These are phyloP conservation scores for Vulpes ferrilata DNA, from an alignment of 2,113 vertebrate genomes.

Conservation along the genomic window DNA sequence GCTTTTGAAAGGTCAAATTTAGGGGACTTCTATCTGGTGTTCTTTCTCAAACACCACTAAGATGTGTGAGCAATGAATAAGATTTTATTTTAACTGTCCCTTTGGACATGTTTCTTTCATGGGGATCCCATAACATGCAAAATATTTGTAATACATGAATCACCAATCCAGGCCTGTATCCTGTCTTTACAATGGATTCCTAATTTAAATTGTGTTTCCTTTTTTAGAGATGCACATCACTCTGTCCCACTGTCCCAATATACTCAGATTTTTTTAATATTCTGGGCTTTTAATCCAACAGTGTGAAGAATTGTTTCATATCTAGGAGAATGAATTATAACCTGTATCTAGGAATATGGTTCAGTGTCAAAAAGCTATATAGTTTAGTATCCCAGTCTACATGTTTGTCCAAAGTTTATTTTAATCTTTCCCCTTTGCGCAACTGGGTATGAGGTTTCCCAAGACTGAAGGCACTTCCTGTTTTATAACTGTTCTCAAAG, in stretches of 20 bases:
- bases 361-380: conserved; percentile 22
- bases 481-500: not conserved
- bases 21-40: conserved; percentile 14
- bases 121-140: not conserved
- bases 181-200: conserved; percentile 25
- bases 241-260: not conserved
- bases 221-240: not conserved
- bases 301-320: not conserved
- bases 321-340: conserved; percentile 11
- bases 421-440: not conserved
- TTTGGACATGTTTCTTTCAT: not conserved
- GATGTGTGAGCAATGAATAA: conserved; percentile 11
- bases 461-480: not conserved
- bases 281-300: conserved; percentile 17
- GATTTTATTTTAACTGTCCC: not conserved
- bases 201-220: not conserved
- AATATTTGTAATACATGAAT: not conserved
- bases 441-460: not conserved
- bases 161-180: not conserved
- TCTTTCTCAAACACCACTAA: conserved; percentile 64
- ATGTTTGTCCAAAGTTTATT: not conserved
- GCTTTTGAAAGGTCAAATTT: conserved; percentile 80
- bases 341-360: conserved; percentile 4
- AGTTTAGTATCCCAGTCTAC: not conserved
- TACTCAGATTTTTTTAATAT: not conserved